A percentile compares a stretch with the other conserved stretches of the same genome.
phyloP scores from a whole-genome alignment of 2,888 invertebrate genomes.

The Dicycla oo region DNA sequence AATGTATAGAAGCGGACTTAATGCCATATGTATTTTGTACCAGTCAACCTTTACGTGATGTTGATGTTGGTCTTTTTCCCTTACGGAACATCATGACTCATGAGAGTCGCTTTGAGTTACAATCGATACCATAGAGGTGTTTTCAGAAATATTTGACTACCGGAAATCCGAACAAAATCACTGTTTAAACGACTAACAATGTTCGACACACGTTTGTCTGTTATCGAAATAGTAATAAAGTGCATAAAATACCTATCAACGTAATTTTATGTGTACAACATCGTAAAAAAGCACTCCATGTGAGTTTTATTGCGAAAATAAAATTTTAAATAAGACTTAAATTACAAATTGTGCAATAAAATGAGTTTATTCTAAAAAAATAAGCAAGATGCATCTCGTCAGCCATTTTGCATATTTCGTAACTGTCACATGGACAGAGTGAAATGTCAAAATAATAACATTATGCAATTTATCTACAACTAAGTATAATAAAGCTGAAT shows the following conservation, averaged over 20 bases:
- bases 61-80: no score
- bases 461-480: background rate
- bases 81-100: background rate
- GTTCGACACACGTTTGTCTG: background rate
- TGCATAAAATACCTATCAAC: background rate
- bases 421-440: background rate
- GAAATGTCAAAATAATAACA: slow-evolving; percentile 19
- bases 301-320: slow-evolving; percentile 2
- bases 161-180: no score
- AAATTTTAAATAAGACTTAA: background rate
- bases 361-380: background rate
- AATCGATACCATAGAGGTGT: background rate
- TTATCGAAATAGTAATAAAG: background rate
- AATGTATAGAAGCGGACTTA: no score
- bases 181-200: no score
- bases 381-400: background rate
- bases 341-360: slow-evolving; percentile 19
- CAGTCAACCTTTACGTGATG: no score
- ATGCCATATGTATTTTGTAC: no score
- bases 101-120: no score
- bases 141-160: background rate
- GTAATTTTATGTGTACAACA: slow-evolving; percentile 1
- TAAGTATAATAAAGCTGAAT: background rate
- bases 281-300: slow-evolving; percentile 16
- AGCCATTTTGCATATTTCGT: slow-evolving; percentile 18